These are phyloP conservation scores for Sylvilagus floridanus DNA, from an alignment of 2,797 vertebrate species.

Conservation along the genomic window DNA sequence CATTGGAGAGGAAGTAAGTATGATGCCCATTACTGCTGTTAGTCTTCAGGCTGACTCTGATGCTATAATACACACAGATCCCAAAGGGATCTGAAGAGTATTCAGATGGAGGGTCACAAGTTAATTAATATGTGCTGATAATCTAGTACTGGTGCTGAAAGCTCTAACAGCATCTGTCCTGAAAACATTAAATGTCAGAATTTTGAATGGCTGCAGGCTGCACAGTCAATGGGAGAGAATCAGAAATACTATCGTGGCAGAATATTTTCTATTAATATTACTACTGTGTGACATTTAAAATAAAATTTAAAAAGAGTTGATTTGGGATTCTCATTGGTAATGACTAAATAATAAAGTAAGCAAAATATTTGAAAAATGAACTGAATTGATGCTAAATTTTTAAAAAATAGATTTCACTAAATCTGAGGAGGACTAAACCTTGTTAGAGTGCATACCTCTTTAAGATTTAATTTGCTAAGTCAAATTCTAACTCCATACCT, in stretches of 20 bases:
- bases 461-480: conserved; percentile 67
- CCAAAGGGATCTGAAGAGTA: conserved; percentile 26
- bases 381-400: conserved; percentile 62
- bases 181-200: conserved; percentile 77
- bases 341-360: conserved; percentile 66
- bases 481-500: background rate
- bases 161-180: conserved; percentile 73
- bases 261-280: conserved; percentile 72
- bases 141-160: conserved; percentile 59
- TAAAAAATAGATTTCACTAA: conserved; percentile 34
- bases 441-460: background rate
- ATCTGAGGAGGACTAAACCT: conserved; percentile 18
- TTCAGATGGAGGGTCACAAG: conserved; percentile 60
- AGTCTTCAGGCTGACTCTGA: conserved; percentile 52
- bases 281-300: conserved; percentile 77
- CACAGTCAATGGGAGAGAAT: conserved; percentile 70
- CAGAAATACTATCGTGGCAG: conserved; percentile 66
- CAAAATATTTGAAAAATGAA: conserved; percentile 43
- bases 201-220: conserved; percentile 78
- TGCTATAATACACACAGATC: conserved; percentile 59
- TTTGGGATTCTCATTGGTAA: conserved; percentile 60
- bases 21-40: conserved; percentile 25
- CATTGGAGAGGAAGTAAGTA: conserved; percentile 33
- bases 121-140: conserved; percentile 77
- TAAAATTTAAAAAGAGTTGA: conserved; percentile 60